These are phyloP conservation scores for Lycodopsis pacificus DNA, from an alignment of 2,797 vertebrate species.

Conservation along the genomic window DNA sequence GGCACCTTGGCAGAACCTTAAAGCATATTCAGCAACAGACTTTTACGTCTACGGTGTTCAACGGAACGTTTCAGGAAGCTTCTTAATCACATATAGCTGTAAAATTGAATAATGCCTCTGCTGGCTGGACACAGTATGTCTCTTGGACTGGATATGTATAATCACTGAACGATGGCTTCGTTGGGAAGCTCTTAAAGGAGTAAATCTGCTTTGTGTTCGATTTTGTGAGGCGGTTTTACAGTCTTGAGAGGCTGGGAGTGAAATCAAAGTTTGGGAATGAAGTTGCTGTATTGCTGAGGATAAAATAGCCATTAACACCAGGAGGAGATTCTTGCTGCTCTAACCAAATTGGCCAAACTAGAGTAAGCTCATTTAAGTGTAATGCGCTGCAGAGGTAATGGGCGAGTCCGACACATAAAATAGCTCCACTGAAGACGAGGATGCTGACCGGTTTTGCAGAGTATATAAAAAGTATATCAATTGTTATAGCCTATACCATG, in stretches of 20 bases:
- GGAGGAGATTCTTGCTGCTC: not conserved
- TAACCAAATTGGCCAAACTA: not conserved
- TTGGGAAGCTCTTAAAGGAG: slow-evolving; percentile 5
- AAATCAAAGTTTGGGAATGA: not conserved
- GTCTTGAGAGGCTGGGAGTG: not conserved
- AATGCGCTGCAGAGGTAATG: not conserved
- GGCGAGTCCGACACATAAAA: not conserved
- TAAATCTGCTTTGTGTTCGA: slow-evolving; percentile 10
- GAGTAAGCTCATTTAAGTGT: not conserved
- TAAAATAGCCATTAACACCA: not conserved
- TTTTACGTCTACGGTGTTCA: not conserved
- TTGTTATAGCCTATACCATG: not conserved
- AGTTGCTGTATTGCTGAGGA: not conserved
- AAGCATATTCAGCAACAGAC: not conserved
- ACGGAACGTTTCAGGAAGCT: not conserved
- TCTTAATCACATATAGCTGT: slow-evolving; percentile 1
- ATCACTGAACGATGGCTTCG: slow-evolving; percentile 18
- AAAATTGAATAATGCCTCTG: slow-evolving; percentile 9
- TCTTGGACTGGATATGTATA: not conserved
- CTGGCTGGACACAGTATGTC: not conserved
- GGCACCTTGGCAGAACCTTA: not conserved
- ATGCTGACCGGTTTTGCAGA: not conserved
- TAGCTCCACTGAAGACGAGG: not conserved
- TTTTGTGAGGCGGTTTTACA: slow-evolving; percentile 13
- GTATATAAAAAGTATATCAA: not conserved